Base-by-base conservation (phyloP, 2,888 invertebrate genomes). In the Dolomedes plantarius region DNA sequence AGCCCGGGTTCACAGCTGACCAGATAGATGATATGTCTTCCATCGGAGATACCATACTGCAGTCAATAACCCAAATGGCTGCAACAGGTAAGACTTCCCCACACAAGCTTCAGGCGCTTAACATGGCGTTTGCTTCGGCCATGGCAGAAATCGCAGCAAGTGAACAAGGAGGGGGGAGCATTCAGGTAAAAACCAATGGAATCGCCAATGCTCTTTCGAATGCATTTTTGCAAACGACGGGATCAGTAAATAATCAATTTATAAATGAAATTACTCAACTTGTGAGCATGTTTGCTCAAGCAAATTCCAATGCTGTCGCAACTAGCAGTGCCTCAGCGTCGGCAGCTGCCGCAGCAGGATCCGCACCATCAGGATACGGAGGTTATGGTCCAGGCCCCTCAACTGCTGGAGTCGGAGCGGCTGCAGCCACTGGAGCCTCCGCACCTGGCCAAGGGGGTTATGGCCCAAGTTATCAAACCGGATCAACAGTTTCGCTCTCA, bases 61-160 rank as follows among this genome's bases (percentile, higher is more conserved):
- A 11, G 1, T 62, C 78, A 29, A 64, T 78, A 16, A 62, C 78
- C 5, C 78, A 41, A n/a, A 78, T 62, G 69, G 78, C 69, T 13
- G n/a, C 62, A 39, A 67, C 31, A n/a, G 31, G 31, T 19, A 78
- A 67, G 9, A 67, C 65, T 28, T 76, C 78, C 11, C 39, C 28
- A 11, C 71, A 69, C 0, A 78, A 62, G 23, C n/a, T 78, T 16
- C 78, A 78, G 39, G 78, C 78, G 0, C 7, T 71, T 1, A 71
- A 78, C 1, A 78, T 71, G 78, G 78, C 78, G 3, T 78, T 78
- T n/a, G 78, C 78, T 7, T 71, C 78, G 16, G 71, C 78, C 5
- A 62, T 78, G 29, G 78, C 78, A 9, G 78, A 78, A 41, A 78
- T 78, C 13, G 78, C 78, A 31, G 78, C 29, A 1, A 36, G 28